Base-by-base conservation (phyloP, 2,113 vertebrate species). In the Ceratotherium simum region DNA sequence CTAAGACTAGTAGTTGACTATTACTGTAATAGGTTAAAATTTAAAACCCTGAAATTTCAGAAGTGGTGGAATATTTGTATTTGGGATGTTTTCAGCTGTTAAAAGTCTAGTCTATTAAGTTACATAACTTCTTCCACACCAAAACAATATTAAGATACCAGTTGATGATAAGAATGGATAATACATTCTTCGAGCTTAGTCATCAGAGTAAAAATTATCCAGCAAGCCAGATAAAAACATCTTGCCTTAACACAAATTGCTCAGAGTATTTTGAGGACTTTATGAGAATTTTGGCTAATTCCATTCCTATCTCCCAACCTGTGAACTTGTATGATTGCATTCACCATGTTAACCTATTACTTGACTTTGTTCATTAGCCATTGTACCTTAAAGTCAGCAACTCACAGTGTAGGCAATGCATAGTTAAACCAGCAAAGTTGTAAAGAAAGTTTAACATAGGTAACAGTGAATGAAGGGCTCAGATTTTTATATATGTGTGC, bases 11-110 rank as follows among this genome's bases (percentile, higher is more conserved):
- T 67, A 51, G 29, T 27, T 94, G 48, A 90, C 62, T 31, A 31
- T 91, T 95, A 81, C 11, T 85, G 36, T 90, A 79, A 73, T 72
- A 84, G 25, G 64, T 75, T 96, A 97, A 93, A 95, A 84, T 97
- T 62, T 92, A 93, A 64, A n/a, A 54, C 21, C 48, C 62, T 96
- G 23, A 89, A 14, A 81, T 90, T 83, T 78, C 62, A 73, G 17
- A 95, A 85, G 42, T 95, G 70, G 46, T 46, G 1, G 69, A 69
- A 8, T 94, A 79, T 90, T 97, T 80, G 70, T 93, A 56, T 96
- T 81, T 85, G 23, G 18, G 14, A 33, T 75, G 29, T 90, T 96
- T 95, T 82, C 8, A 51, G 23, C 20, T 79, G 27, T 90, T 90
- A 73, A 92, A 92, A 80, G 18, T 92, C 10, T 84, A 69, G 16